These are phyloP conservation scores for Fratercula arctica DNA, from an alignment of 2,797 vertebrate species.

Conservation along the genomic window DNA sequence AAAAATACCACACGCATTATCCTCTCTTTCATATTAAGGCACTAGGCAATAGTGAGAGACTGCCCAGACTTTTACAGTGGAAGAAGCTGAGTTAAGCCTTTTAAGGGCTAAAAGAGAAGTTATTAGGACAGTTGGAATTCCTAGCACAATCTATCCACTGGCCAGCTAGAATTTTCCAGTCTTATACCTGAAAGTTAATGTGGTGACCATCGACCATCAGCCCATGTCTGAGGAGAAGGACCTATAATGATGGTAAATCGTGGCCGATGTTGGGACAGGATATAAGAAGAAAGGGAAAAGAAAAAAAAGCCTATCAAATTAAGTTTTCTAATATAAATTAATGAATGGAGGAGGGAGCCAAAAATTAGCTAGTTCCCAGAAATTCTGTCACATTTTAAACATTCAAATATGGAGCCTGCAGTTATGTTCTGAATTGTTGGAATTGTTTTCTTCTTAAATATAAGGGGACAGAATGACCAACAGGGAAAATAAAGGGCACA, in stretches of 20 bases:
- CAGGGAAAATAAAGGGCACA: background rate
- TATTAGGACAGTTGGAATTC: background rate
- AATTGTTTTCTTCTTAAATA: background rate
- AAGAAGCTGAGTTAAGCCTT: background rate
- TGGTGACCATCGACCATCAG: background rate
- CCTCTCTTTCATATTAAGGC: background rate
- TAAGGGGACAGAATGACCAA: background rate
- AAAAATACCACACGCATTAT: background rate
- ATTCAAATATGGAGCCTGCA: background rate
- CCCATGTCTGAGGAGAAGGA: background rate
- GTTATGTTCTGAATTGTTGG: background rate
- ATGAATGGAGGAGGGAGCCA: background rate
- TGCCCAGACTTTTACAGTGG: background rate
- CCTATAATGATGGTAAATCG: background rate
- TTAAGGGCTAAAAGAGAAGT: background rate
- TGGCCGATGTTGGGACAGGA: background rate
- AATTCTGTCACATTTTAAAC: background rate
- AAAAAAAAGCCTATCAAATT: background rate
- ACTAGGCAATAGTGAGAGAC: background rate
- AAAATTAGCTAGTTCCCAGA: background rate
- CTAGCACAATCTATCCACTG: too few relatives aligned
- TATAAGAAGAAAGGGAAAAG: background rate
- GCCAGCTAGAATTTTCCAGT: background rate
- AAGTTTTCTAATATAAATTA: background rate
- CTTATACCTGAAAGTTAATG: background rate